Percentiles rank a stretch among this genome's conserved stretches.
Conservation (phyloP, 2,797 vertebrate species). For the Carcharodon carcharias region DNA sequence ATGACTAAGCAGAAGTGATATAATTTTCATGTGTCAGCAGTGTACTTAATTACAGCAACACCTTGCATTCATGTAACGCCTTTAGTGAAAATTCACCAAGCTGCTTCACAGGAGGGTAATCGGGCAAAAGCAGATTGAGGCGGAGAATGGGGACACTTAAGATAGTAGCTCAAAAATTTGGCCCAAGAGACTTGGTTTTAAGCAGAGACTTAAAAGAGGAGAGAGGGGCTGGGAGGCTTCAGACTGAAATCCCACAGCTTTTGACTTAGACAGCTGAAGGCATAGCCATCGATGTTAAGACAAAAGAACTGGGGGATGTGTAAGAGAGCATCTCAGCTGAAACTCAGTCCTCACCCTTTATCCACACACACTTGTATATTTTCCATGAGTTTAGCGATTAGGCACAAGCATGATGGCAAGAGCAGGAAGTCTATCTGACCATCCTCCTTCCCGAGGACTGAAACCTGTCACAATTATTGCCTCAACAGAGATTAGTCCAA, state of each 20-base stretch:
- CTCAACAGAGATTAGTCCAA: neutral
- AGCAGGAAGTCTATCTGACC: too few relatives aligned
- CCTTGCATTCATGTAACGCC: neutral
- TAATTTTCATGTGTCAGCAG: neutral
- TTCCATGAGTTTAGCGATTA: neutral
- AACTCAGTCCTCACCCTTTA: neutral
- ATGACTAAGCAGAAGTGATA: neutral
- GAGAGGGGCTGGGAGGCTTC: neutral
- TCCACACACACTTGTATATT: neutral
- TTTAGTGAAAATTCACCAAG: neutral
- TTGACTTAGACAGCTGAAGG: too few relatives aligned
- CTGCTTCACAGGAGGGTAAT: neutral
- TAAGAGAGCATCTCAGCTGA: neutral
- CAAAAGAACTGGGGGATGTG: neutral
- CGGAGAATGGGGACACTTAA: neutral
- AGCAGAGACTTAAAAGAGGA: neutral
- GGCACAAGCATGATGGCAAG: too few relatives aligned
- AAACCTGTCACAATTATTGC: neutral
- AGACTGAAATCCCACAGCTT: neutral
- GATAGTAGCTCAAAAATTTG: neutral
- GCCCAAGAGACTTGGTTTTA: neutral
- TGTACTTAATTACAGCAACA: neutral
- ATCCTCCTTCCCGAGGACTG: neutral
- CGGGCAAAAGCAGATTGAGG: neutral
- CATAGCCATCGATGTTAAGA: neutral